Evolutionary conservation across 2,113 vertebrate genomes (phyloP).

Genomic region (Poicephalus gulielmi): DNA sequence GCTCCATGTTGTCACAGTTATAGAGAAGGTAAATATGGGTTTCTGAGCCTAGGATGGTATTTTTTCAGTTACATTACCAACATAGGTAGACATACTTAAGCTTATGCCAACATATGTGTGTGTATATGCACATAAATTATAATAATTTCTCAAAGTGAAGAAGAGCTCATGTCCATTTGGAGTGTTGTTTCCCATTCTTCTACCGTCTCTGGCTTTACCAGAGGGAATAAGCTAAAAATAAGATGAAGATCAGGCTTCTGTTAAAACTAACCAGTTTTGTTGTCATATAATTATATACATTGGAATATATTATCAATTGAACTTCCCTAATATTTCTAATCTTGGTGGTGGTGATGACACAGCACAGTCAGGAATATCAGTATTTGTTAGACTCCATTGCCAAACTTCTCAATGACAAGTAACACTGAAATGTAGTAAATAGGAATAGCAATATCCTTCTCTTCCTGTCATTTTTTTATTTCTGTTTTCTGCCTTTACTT

Average conservation of each 20-base stretch:
- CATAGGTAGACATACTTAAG: background rate
- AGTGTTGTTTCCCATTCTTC: background rate
- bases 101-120: background rate
- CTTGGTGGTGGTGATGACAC: background rate
- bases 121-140: background rate
- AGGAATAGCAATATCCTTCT: background rate
- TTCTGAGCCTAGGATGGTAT: background rate
- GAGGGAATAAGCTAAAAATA: background rate
- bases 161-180: fast-evolving
- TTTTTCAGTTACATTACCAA: background rate
- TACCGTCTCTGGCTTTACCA: background rate
- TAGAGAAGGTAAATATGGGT: background rate
- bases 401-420: background rate
- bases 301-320: background rate
- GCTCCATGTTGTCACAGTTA: background rate
- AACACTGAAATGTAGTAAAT: background rate
- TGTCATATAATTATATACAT: background rate
- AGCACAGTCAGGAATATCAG: background rate
- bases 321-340: background rate
- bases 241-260: background rate
- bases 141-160: background rate
- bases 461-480: background rate
- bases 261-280: background rate
- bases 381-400: background rate
- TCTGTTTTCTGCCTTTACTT: background rate